These are phyloP conservation scores for Anoplius nigerrimus DNA, from an alignment of 2,888 invertebrate genomes.

Conservation along the genomic window DNA sequence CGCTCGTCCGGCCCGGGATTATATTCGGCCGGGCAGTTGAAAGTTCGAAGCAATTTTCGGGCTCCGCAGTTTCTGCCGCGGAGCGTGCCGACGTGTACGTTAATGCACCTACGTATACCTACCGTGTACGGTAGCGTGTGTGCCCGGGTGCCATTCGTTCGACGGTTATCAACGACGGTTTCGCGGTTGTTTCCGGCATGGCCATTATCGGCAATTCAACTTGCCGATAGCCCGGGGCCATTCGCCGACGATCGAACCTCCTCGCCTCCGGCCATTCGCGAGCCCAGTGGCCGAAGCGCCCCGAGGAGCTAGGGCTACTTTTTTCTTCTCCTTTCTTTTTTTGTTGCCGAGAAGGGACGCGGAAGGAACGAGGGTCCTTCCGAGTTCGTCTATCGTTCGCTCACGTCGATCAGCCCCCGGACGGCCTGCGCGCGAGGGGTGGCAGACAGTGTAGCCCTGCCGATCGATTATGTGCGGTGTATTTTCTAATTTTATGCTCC, in stretches of 20 bases:
- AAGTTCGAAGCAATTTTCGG: slow-evolving; percentile 6
- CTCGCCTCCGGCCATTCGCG: neutral
- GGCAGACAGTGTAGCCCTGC: no score
- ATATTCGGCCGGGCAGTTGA: no score
- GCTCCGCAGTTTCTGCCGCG: neutral
- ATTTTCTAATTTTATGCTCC: neutral
- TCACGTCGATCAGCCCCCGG: no score
- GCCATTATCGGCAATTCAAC: slow-evolving; percentile 8
- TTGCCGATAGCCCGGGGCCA: slow-evolving; percentile 1
- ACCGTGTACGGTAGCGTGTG: no score
- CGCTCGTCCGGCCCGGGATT: no score
- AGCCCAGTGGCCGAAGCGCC: neutral
- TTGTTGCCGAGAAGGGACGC: no score
- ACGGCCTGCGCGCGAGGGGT: no score
- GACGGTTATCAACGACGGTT: slow-evolving; percentile 2
- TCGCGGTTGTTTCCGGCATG: slow-evolving; percentile 6
- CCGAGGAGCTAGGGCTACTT: neutral
- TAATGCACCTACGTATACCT: no score
- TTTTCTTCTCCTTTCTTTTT: neutral
- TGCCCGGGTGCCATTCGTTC: neutral
- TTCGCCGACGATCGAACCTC: neutral
- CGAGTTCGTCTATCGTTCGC: no score
- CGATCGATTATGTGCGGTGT: neutral
- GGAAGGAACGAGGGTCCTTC: no score
- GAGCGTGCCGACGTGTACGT: neutral